Base-by-base conservation (phyloP, 2,797 vertebrate species). In the Mastacembelus armatus region DNA sequence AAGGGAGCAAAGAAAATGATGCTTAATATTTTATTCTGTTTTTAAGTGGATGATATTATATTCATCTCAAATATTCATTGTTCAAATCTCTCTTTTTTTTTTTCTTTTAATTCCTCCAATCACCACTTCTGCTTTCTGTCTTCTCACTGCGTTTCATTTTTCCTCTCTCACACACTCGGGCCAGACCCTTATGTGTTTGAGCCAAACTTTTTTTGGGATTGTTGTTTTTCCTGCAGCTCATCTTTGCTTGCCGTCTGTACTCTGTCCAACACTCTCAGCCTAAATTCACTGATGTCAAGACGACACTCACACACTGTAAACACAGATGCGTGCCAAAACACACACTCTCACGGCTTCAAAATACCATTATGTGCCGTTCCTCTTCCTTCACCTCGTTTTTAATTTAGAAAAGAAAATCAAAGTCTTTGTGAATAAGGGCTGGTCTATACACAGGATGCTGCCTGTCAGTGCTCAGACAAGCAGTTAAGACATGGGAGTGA, bases 21-120 rank as follows among this genome's bases (percentile, higher is more conserved):
- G 52, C 63, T 79, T 63, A 72, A 78, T 84, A 75, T 83, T 85
- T 85, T 15, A 81, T 78, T 77, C 65, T 44, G 43, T 77, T 81
- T 83, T 42, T 56, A 52, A 80, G 66, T 22, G 19, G 5, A 35
- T 32, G 47, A 70, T 66, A 74, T 61, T 71, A 79, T 45, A 66
- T 63, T 74, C 49, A 47, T 48, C 30, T 79, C 77, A 65, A 77
- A 78, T 75, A 82, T 80, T 74, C 6, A 63, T 78, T 60, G 54
- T 51, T 39, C 35, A 21, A 55, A 55, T 42, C 32, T 61, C 62
- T 44, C 42, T 61, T 63, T 67, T 50, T 9, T 59, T 66, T 49
- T 77, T 42, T 27, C 27, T 32, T 27, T 44, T 60, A 32, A 22
- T 9, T 29, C 54, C 43, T 63, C 2, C 44, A 51, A 47, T n/a